Evolutionary conservation across 1,140 invertebrate genomes (phyloP).

Genomic region (Holotrichia oblita): DNA sequence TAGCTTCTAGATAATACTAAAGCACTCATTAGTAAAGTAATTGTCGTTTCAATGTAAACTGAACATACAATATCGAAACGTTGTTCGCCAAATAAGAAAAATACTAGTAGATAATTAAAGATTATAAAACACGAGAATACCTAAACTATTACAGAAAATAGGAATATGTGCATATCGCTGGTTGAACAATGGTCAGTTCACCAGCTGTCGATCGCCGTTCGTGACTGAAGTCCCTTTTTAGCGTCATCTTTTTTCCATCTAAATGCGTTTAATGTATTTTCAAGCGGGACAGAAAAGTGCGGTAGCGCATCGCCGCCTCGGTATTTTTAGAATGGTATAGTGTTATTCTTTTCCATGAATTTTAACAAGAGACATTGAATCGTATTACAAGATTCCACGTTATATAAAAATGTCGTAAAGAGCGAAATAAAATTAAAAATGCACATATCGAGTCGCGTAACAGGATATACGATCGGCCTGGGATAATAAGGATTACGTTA

Average conservation of each 20-base stretch:
- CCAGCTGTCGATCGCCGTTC: neutral
- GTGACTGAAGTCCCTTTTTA: neutral
- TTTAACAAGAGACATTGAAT: constrained; percentile 38
- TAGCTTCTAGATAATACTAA: too few species aligned
- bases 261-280: constrained; percentile 16
- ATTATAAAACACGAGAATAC: neutral
- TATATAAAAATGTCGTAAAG: constrained; percentile 41
- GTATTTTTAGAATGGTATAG: constrained; percentile 32
- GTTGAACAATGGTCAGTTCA: neutral
- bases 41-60: too few species aligned
- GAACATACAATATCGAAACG: too few species aligned
- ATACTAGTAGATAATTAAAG: neutral
- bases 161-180: neutral
- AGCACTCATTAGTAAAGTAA: too few species aligned
- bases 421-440: constrained; percentile 40
- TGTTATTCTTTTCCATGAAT: constrained; percentile 36
- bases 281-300: neutral
- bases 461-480: neutral
- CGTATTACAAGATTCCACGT: constrained; percentile 37
- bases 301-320: neutral
- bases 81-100: too few species aligned
- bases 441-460: constrained; percentile 28
- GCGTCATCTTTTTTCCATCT: constrained; percentile 7
- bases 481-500: constrained; percentile 29
- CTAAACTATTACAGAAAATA: constrained; percentile 9